Conservation (phyloP, 2,888 invertebrate genomes). For the Scelioninae gen. 1 region DNA sequence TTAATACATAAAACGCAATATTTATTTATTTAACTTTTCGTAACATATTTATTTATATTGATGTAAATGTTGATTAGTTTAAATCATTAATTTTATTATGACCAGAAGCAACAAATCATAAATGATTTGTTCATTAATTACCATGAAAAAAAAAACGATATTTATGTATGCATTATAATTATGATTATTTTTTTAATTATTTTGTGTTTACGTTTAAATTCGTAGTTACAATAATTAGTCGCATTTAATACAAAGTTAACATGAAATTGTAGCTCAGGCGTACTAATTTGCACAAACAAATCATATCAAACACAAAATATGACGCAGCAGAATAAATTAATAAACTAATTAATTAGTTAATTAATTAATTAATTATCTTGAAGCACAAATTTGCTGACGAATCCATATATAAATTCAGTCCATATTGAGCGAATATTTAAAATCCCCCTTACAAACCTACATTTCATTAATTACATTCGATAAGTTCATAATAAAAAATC, state of each 20-base stretch:
- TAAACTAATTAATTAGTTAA: conserved; percentile 5
- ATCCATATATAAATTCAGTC: neutral
- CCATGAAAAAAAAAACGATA: too few species aligned
- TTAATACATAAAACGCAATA: conserved; percentile 6
- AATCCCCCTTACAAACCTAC: conserved; percentile 18
- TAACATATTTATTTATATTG: neutral
- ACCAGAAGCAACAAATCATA: neutral
- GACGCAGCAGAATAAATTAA: conserved; percentile 8
- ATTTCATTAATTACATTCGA: conserved; percentile 31
- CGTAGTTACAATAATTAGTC: neutral
- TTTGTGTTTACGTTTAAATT: conserved; percentile 1
- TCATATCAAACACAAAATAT: conserved; percentile 3
- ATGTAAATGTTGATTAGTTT: neutral
- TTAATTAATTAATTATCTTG: conserved; percentile 4
- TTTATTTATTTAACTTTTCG: conserved; percentile 4
- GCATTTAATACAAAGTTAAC: conserved; percentile 14
- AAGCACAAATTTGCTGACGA: conserved; percentile 8
- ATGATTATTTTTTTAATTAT: neutral
- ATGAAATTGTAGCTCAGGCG: neutral
- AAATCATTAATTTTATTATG: neutral
- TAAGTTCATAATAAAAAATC: conserved; percentile 28
- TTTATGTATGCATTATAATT: too few species aligned
- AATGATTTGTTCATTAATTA: too few species aligned
- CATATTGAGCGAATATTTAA: conserved; percentile 13
- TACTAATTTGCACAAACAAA: conserved; percentile 26